Base-by-base conservation (phyloP, 1,140 invertebrate genomes). In the Apis florea region DNA sequence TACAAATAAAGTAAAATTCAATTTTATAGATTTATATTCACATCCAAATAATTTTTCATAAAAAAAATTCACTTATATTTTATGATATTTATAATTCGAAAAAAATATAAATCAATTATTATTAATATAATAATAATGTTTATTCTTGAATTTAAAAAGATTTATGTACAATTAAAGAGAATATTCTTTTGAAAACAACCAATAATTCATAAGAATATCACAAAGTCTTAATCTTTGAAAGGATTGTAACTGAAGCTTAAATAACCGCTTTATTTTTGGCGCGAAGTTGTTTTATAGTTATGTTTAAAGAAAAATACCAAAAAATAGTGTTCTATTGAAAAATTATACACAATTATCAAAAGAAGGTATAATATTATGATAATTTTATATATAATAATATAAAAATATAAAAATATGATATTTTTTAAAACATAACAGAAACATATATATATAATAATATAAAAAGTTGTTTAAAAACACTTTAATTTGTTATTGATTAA, bases 241-340 rank as follows among this genome's bases (percentile, higher is more conserved):
- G 11, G 49, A 19, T 69, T 76, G 8, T 70, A 54, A 54, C 49
- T 49, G 6, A 40, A 56, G 54, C 63, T 73, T 79, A 24, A 69
- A 71, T 59, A 82, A 83, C 73, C 71, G 75, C 47, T 66, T 73
- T 68, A 76, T 66, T 87, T 88, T 88, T 88, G 86, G 86, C 86
- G 86, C 86, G 76, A 88, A 88, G 80, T 63, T 67, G 15, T 63
- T 82, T 82, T 54, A 26, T 21, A 75, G 40, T 69, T 24, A 31
- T 64, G 47, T 74, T 73, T 63, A 80, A 54, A 63, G 67, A 59
- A 69, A 69, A 21, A 12, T 49, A 53, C 3, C 54, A 31, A 10
- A 70, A 70, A 24, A 54, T 64, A n/a, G 17, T 53, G 31, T 31
- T 47, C 1, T 72, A 69, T 26, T 49, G 31, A 61, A 70, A 75